A percentile compares a stretch with the other conserved stretches of the same genome.
Conservation (phyloP, 2,797 vertebrate genomes). For the Siniperca undulata region DNA sequence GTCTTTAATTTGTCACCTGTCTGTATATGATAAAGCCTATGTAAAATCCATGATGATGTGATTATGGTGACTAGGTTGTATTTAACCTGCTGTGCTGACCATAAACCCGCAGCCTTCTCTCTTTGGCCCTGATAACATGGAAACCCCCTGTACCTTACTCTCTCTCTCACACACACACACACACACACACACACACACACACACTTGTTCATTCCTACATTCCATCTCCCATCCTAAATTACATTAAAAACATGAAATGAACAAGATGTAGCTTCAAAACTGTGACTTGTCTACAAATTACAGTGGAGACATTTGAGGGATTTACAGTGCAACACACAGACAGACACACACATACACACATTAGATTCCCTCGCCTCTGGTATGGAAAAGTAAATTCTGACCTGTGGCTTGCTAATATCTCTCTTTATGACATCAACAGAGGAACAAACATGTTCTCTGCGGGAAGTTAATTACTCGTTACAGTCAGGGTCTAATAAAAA, state of each 20-base stretch:
- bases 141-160: neutral
- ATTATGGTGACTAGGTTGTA: neutral
- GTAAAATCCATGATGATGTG: too few species aligned
- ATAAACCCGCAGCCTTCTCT: neutral
- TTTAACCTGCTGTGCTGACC: neutral
- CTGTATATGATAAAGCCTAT: neutral
- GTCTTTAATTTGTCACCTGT: neutral
- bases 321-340: constrained; percentile 11
- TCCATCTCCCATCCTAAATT: neutral
- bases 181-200: constrained; percentile 11
- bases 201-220: neutral
- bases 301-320: constrained; percentile 27
- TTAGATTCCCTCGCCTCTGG: constrained; percentile 24
- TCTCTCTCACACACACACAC: neutral
- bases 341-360: constrained; percentile 29
- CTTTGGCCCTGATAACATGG: neutral
- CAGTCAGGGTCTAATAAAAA: constrained; percentile 79
- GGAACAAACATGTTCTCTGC: constrained; percentile 77
- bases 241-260: constrained; percentile 3
- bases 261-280: neutral
- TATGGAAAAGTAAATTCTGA: constrained; percentile 68
- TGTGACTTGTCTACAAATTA: constrained; percentile 8
- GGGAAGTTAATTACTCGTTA: constrained; percentile 81
- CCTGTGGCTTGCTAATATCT: constrained; percentile 59
- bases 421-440: constrained; percentile 71